Evolutionary conservation across 2,113 vertebrate genomes (phyloP).

Genomic region (Nerophis ophidion): DNA sequence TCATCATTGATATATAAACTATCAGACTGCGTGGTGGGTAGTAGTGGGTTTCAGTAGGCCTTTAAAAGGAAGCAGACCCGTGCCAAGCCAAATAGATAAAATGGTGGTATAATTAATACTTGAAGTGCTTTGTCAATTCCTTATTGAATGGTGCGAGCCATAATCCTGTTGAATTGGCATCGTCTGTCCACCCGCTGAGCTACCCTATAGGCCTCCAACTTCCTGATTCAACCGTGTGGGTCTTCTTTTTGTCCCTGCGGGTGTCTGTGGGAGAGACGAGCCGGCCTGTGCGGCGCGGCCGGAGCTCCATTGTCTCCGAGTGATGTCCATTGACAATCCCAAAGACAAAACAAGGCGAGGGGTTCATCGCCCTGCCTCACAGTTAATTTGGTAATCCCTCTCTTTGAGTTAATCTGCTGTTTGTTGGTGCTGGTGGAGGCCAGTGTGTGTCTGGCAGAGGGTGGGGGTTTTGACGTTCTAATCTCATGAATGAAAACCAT

Average conservation of each 20-base stretch:
- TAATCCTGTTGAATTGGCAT: slow-evolving; percentile 3
- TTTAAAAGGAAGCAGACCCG: no score
- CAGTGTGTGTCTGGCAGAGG: slow-evolving; percentile 21
- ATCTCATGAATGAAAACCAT: slow-evolving; percentile 35
- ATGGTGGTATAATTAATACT: no score
- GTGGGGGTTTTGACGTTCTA: slow-evolving; percentile 23
- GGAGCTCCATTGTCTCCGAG: slow-evolving; percentile 39
- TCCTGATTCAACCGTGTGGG: slow-evolving; percentile 26
- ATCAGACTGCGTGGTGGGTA: no score
- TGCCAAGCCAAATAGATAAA: no score
- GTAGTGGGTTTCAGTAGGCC: no score
- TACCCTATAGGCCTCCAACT: slow-evolving; percentile 6
- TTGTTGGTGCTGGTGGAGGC: slow-evolving; percentile 43
- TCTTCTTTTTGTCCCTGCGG: slow-evolving; percentile 38
- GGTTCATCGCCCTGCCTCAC: slow-evolving; percentile 44
- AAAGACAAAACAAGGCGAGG: slow-evolving; percentile 47
- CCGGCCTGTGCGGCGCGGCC: slow-evolving; percentile 29
- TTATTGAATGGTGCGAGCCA: background rate
- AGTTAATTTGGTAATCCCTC: slow-evolving; percentile 60
- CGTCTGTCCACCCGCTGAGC: slow-evolving; percentile 12
- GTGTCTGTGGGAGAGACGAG: slow-evolving; percentile 50
- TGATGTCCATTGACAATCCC: slow-evolving; percentile 44
- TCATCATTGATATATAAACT: no score
- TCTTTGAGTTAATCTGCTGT: slow-evolving; percentile 61
- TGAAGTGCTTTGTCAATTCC: no score